A percentile compares a stretch with the other conserved stretches of the same genome.
These are phyloP conservation scores for Psittacula cyanocephala DNA, from an alignment of 2,113 vertebrate genomes.

Conservation along the genomic window DNA sequence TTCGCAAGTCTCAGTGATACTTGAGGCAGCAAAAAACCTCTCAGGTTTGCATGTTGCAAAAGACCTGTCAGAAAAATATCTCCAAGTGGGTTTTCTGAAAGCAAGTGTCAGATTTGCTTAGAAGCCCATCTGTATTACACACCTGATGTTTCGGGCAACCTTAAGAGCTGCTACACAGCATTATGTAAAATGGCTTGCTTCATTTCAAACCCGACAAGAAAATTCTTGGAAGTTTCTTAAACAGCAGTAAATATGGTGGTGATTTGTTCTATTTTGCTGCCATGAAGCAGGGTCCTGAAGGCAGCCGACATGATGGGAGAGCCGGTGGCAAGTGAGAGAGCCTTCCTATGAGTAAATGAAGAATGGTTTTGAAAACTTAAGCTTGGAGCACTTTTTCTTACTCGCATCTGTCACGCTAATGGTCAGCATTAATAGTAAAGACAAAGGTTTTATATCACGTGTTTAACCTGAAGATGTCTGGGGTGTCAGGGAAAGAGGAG, in stretches of 20 bases:
- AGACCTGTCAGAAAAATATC: not conserved
- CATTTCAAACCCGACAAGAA: not conserved
- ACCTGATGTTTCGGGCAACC: not conserved
- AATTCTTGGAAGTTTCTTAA: not conserved
- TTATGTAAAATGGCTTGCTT: not conserved
- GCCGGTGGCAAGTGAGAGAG: not conserved
- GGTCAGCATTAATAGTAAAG: not conserved
- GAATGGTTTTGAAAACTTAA: not conserved
- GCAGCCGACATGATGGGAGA: not conserved
- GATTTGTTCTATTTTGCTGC: not conserved
- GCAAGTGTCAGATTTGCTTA: not conserved
- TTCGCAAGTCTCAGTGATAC: not conserved
- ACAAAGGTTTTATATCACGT: not conserved
- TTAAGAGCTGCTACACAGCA: not conserved
- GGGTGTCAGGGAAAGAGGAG: not conserved
- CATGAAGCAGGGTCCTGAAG: not conserved
- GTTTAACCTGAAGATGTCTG: not conserved
- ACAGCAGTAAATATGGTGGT: not conserved
- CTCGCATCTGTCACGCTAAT: not conserved
- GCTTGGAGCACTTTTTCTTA: not conserved
- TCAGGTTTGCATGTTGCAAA: not conserved
- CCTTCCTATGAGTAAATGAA: not conserved
- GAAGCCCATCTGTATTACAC: not conserved
- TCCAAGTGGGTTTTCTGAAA: not conserved
- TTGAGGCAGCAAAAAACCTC: not conserved